Conservation (phyloP, 1,140 invertebrate species). For the Dendrolimus kikuchii region DNA sequence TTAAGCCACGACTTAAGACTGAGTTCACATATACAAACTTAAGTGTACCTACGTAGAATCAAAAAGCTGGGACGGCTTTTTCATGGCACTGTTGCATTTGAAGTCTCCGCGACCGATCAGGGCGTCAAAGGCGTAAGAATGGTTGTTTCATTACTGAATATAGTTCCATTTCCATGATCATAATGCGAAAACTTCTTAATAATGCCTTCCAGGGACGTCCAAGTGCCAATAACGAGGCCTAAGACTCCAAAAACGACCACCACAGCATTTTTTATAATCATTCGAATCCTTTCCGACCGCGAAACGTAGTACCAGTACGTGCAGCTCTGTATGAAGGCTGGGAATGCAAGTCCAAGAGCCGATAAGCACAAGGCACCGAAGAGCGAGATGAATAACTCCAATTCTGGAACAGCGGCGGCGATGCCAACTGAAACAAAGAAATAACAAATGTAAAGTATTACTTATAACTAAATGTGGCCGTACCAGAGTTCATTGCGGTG, state of each 20-base stretch:
- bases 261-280: constrained; percentile 78
- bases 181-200: constrained; percentile 64
- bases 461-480: no score
- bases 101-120: no score
- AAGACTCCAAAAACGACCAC: constrained; percentile 79
- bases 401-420: constrained; percentile 83
- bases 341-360: constrained; percentile 89
- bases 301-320: constrained; percentile 75
- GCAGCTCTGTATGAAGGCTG: constrained; percentile 84
- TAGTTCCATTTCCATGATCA: constrained; percentile 20
- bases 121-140: no score
- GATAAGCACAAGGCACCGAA: constrained; percentile 91
- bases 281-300: constrained; percentile 57
- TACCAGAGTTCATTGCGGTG: no score
- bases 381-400: constrained; percentile 92
- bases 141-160: constrained; percentile 16
- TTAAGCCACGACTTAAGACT: no score
- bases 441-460: not conserved
- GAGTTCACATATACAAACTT: no score
- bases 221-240: constrained; percentile 81
- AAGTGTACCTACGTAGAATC: no score
- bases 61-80: no score
- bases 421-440: constrained; percentile 76
- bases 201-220: constrained; percentile 79
- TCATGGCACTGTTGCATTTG: no score